A percentile compares a stretch with the other conserved stretches of the same genome.
phyloP scores from a whole-genome alignment of 2,113 vertebrate species.

The Accipiter virgatus region DNA sequence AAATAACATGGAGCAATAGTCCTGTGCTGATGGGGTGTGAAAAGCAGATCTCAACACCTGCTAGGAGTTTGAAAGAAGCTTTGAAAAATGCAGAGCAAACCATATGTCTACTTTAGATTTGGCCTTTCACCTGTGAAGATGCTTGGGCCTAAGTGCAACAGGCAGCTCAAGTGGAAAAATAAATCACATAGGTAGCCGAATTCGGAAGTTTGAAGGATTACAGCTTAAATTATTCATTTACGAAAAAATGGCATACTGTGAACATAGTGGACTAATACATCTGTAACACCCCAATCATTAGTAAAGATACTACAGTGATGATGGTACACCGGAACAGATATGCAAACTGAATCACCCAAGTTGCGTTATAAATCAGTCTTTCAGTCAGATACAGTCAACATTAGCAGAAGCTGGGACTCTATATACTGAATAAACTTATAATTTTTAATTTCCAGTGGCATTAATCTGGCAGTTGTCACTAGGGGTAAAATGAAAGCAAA shows the following conservation, averaged over 20 bases:
- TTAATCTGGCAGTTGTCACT: conserved; percentile 19
- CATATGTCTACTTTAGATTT: not conserved
- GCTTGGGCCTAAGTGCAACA: not conserved
- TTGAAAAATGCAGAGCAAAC: not conserved
- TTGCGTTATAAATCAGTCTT: not conserved
- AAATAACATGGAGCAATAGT: not conserved
- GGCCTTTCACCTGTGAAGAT: not conserved
- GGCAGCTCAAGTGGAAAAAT: not conserved
- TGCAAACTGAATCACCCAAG: not conserved
- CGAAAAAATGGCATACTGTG: not conserved
- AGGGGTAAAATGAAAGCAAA: conserved; percentile 12
- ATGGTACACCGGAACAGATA: not conserved
- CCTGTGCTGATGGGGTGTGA: not conserved
- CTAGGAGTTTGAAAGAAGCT: not conserved
- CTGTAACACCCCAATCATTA: not conserved
- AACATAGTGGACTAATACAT: not conserved
- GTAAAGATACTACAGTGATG: not conserved
- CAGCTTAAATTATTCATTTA: not conserved
- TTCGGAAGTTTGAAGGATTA: not conserved
- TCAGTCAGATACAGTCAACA: not conserved
- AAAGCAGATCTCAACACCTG: not conserved
- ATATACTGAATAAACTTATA: not conserved
- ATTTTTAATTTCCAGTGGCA: conserved; percentile 31
- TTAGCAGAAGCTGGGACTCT: not conserved
- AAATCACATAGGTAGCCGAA: not conserved